Conservation (phyloP, 2,797 vertebrate genomes). For the Pangasius larnaudii region DNA sequence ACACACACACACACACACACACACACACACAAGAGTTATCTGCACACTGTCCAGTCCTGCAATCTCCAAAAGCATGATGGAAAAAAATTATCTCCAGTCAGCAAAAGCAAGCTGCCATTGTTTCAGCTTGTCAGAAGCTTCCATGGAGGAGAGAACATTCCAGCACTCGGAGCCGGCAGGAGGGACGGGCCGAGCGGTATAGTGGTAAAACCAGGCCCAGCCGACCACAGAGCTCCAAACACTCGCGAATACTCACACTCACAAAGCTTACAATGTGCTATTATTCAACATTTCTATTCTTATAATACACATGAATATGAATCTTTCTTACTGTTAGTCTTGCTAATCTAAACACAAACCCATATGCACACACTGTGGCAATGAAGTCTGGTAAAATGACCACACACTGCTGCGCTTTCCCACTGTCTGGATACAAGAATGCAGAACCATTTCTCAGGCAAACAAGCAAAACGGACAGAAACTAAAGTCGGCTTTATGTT, state of each 20-base stretch:
- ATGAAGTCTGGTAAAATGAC: conserved; percentile 10
- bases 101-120: conserved; percentile 47
- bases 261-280: conserved; percentile 4
- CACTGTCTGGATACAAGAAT: too few species aligned
- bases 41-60: conserved; percentile 43
- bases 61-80: conserved; percentile 28
- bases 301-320: conserved; percentile 5
- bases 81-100: conserved; percentile 42
- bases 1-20: conserved; percentile 29
- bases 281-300: conserved; percentile 24
- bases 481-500: neutral
- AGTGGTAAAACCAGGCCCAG: neutral
- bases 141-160: conserved; percentile 31
- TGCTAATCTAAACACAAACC: neutral
- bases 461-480: neutral
- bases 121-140: conserved; percentile 45
- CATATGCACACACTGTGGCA: neutral
- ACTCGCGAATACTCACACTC: neutral
- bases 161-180: conserved; percentile 26
- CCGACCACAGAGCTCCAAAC: conserved; percentile 11
- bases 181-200: conserved; percentile 16
- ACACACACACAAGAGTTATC: conserved; percentile 20
- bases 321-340: conserved; percentile 11
- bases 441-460: neutral
- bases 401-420: neutral